A percentile compares a stretch with the other conserved stretches of the same genome.
These are phyloP conservation scores for Sebastes aleutianus DNA, from an alignment of 2,797 vertebrate species.

Conservation along the genomic window DNA sequence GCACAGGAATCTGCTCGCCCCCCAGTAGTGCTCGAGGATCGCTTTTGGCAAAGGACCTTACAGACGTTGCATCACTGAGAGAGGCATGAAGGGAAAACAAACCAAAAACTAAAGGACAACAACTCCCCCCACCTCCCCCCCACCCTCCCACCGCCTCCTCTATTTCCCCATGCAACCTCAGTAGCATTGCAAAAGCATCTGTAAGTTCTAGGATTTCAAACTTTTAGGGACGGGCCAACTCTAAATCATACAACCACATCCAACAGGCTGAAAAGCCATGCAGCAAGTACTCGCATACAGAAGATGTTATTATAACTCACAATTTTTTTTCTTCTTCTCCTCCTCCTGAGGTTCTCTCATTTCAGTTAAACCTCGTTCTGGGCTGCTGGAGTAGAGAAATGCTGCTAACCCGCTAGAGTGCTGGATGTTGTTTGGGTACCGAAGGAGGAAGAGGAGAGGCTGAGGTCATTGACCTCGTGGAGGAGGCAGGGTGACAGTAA, in stretches of 20 bases:
- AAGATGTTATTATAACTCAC: conserved; percentile 71
- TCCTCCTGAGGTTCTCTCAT: conserved; percentile 68
- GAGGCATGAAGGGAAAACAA: conserved; percentile 65
- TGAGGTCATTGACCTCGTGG: conserved; percentile 66
- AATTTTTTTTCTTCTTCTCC: conserved; percentile 46
- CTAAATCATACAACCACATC: conserved; percentile 80
- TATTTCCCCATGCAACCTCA: conserved; percentile 70
- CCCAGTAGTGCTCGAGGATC: conserved; percentile 39
- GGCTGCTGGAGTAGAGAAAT: conserved; percentile 62
- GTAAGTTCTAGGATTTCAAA: conserved; percentile 72
- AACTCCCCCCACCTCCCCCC: not conserved
- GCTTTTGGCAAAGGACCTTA: conserved; percentile 43
- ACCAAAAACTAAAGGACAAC: conserved; percentile 66
- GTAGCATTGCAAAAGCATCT: conserved; percentile 79
- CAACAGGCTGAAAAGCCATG: conserved; percentile 71
- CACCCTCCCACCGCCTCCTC: conserved; percentile 49
- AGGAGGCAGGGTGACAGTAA: conserved; percentile 49
- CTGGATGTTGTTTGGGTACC: conserved; percentile 59
- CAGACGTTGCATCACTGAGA: conserved; percentile 75
- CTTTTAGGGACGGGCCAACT: conserved; percentile 66
- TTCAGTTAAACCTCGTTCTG: conserved; percentile 70
- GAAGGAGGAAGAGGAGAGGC: conserved; percentile 61
- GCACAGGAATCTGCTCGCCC: conserved; percentile 43
- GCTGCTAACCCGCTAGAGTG: conserved; percentile 44
- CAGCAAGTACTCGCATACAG: conserved; percentile 61